Evolutionary conservation across 1,140 invertebrate genomes (phyloP).

Genomic region (Ceratosolen solmsi): DNA sequence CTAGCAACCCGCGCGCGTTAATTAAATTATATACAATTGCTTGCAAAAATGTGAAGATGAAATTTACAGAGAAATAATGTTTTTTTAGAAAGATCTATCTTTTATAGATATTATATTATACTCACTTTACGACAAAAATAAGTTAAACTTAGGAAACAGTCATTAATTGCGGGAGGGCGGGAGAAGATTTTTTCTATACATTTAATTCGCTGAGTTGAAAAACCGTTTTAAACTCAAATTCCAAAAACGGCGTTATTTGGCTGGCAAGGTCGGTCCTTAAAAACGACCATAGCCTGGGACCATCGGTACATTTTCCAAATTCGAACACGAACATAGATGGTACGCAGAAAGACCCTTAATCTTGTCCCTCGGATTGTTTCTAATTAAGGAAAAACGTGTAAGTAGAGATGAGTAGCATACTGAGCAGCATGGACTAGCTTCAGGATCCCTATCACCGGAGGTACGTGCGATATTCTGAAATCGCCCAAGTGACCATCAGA

Average conservation of each 20-base stretch:
- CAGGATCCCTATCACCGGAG: not conserved
- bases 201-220: too few species aligned
- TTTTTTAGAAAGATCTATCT: too few species aligned
- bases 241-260: not conserved
- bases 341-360: conserved; percentile 13
- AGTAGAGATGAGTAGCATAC: not conserved
- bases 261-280: not conserved
- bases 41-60: too few species aligned
- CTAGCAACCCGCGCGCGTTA: too few species aligned
- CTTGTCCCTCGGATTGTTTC: not conserved
- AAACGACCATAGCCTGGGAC: not conserved
- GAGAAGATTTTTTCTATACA: too few species aligned
- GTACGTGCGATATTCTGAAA: not conserved
- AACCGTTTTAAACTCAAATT: not conserved
- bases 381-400: conserved; percentile 10
- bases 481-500: not conserved
- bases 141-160: too few species aligned
- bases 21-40: too few species aligned
- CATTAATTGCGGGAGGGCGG: too few species aligned
- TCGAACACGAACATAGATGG: not conserved
- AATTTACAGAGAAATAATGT: too few species aligned
- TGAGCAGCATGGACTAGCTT: not conserved
- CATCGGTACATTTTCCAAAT: not conserved
- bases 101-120: too few species aligned
- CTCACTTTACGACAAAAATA: too few species aligned